Evolutionary conservation across 2,888 invertebrate genomes (phyloP).

Genomic region (Cheiracanthium punctorium): DNA sequence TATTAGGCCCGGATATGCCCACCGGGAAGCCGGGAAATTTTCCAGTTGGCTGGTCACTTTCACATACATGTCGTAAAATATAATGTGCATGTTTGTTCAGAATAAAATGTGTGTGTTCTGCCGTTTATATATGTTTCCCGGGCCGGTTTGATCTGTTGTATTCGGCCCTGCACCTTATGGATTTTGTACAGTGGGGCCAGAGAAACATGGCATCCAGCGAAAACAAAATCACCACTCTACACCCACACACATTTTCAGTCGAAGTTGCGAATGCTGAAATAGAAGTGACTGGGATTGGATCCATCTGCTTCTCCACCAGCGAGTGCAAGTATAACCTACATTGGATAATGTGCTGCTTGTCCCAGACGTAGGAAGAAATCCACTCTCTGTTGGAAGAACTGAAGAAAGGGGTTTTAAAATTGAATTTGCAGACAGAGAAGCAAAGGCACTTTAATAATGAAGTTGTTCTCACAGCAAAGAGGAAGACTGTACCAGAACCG

Average conservation of each 20-base stretch:
- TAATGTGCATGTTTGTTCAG: too few relatives aligned
- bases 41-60: too few relatives aligned
- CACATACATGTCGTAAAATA: too few relatives aligned
- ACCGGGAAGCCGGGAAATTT: too few relatives aligned
- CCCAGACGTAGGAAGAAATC: constrained; percentile 24
- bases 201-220: constrained; percentile 31
- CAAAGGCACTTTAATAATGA: constrained; percentile 3
- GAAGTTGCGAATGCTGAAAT: constrained; percentile 39
- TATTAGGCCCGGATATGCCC: too few relatives aligned
- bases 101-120: too few relatives aligned
- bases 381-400: constrained; percentile 24
- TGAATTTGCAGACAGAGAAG: constrained; percentile 24
- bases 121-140: too few relatives aligned
- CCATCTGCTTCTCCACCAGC: neutral
- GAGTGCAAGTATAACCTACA: neutral
- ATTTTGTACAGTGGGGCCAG: constrained; percentile 35
- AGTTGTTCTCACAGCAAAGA: neutral
- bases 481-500: too few relatives aligned
- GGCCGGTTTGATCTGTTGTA: too few relatives aligned
- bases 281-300: constrained; percentile 19
- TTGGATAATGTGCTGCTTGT: constrained; percentile 18
- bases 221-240: neutral
- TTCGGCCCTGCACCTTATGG: neutral
- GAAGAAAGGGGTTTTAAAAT: constrained; percentile 42
- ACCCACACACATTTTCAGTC: neutral